A percentile compares a stretch with the other conserved stretches of the same genome.
These are phyloP conservation scores for Xylota segnis DNA, from an alignment of 2,888 invertebrate species.

Conservation along the genomic window DNA sequence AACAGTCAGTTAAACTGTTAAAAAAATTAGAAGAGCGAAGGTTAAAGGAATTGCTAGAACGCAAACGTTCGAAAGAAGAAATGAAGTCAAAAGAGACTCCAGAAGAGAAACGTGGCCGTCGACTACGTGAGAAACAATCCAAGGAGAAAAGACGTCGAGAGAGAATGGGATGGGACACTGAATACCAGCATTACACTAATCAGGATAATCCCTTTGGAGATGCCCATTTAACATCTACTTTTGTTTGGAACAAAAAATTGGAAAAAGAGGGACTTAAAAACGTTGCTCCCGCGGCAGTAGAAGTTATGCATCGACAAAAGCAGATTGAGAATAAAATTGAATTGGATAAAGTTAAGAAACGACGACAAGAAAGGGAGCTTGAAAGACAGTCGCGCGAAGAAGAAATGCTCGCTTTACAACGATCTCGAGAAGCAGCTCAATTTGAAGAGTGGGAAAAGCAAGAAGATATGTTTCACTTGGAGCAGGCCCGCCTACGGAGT, in stretches of 20 bases:
- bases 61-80: conserved; percentile 89
- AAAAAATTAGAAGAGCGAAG: conserved; percentile 91
- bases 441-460: conserved; percentile 97
- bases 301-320: conserved; percentile 92
- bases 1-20: conserved; percentile 86
- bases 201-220: conserved; percentile 99
- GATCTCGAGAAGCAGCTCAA: conserved; percentile 95
- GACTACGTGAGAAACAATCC: conserved; percentile 95
- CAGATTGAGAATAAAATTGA: conserved; percentile 96
- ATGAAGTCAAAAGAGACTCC: conserved; percentile 96
- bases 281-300: conserved; percentile 91
- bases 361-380: conserved; percentile 94
- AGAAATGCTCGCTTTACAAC: conserved; percentile 93
- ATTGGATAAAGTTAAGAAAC: conserved; percentile 96
- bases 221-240: conserved; percentile 96
- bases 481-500: conserved; percentile 97
- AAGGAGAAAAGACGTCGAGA: conserved; percentile 95
- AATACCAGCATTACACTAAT: conserved; percentile 98
- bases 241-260: conserved; percentile 98
- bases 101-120: conserved; percentile 94
- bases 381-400: conserved; percentile 93
- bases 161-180: conserved; percentile 98
- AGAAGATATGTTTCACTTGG: conserved; percentile 98
- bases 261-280: conserved; percentile 95
- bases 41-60: conserved; percentile 87